These are phyloP conservation scores for Oscheius sp. DNA, from an alignment of 2,888 invertebrate genomes.

Conservation along the genomic window DNA sequence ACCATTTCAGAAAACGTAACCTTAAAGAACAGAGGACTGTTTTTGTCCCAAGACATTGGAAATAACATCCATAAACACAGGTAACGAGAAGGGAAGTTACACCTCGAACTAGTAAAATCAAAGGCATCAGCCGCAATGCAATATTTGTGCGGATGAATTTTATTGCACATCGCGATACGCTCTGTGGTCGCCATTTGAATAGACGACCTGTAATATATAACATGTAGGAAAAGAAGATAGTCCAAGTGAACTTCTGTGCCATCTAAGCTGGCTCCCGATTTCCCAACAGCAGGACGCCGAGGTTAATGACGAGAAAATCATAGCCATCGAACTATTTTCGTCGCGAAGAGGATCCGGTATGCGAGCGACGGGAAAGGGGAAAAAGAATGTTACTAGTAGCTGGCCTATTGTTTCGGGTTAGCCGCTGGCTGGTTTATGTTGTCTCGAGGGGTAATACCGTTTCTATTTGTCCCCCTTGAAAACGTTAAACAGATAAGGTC, in stretches of 20 bases:
- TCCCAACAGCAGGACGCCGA: conserved; percentile 1
- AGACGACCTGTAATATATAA: background rate
- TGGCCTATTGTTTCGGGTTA: background rate
- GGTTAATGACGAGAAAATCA: background rate
- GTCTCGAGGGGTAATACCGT: too few species aligned
- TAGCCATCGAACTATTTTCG: background rate
- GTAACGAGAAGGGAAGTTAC: background rate
- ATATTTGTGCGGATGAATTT: conserved; percentile 33
- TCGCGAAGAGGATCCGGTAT: conserved; percentile 15
- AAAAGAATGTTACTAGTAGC: background rate
- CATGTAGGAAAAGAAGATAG: background rate
- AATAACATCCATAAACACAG: too few species aligned
- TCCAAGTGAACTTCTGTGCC: background rate
- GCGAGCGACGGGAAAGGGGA: background rate
- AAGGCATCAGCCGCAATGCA: conserved; percentile 28
- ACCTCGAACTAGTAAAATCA: conserved; percentile 10
- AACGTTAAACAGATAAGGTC: too few species aligned
- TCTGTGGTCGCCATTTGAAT: conserved; percentile 19
- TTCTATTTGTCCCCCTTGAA: background rate
- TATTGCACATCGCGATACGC: conserved; percentile 31
- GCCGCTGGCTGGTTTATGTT: too few species aligned
- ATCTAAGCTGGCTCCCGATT: conserved; percentile 5
- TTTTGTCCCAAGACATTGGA: too few species aligned
- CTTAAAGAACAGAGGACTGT: background rate
- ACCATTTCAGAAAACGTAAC: background rate